phyloP scores from a whole-genome alignment of 2,797 vertebrate species.

The Todus mexicanus region DNA sequence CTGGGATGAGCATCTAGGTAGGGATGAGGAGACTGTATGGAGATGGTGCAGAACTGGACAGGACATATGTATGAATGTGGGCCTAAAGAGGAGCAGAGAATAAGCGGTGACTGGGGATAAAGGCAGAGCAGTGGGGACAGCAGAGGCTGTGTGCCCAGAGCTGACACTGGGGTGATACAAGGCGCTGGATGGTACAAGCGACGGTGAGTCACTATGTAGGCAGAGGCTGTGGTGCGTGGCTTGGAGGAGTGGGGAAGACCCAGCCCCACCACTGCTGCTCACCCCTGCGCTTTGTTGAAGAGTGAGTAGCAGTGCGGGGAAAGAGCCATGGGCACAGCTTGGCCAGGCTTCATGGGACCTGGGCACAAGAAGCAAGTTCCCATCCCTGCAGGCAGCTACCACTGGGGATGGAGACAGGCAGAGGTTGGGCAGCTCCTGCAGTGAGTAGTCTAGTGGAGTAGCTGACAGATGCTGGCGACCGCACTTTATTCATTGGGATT shows the following conservation, averaged over 20 bases:
- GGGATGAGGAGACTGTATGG: too few relatives aligned
- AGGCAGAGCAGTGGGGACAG: background rate
- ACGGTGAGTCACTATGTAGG: background rate
- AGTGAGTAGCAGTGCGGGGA: background rate
- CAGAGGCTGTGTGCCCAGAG: background rate
- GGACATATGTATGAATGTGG: too few relatives aligned
- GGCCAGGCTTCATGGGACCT: background rate
- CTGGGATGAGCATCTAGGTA: fast-evolving
- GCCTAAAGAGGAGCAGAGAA: background rate
- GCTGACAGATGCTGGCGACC: background rate
- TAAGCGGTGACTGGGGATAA: background rate
- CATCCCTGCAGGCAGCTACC: background rate
- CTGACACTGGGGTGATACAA: background rate
- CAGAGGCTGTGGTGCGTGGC: background rate
- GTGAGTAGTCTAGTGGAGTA: background rate
- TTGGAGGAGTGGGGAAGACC: background rate
- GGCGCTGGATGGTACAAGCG: background rate
- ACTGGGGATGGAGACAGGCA: background rate
- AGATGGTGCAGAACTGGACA: background rate
- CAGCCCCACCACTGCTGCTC: background rate
- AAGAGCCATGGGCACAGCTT: fast-evolving
- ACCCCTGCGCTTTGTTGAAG: background rate
- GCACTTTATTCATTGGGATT: background rate
- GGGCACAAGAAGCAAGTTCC: background rate
- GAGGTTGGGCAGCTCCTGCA: background rate